phyloP scores from a whole-genome alignment of 2,888 invertebrate genomes.

The Artemia sinica region DNA sequence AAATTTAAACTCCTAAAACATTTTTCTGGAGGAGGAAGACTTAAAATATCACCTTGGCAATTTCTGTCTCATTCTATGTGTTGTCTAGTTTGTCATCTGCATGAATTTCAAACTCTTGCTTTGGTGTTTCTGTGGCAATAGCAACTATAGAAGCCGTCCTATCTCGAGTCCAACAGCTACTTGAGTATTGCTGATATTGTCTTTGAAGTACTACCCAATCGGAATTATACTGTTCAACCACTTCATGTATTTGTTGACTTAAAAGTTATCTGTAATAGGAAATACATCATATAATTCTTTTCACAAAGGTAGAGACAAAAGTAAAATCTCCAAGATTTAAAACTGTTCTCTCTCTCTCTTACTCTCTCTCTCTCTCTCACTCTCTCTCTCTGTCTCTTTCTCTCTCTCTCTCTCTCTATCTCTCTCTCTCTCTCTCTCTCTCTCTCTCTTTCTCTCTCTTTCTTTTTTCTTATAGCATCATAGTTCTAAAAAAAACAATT shows the following conservation, averaged over 20 bases:
- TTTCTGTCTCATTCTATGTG: neutral
- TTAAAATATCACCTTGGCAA: neutral
- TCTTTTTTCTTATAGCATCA: no score
- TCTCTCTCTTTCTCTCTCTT: no score
- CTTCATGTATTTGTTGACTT: constrained; percentile 68
- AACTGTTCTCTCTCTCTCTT: no score
- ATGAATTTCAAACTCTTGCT: constrained; percentile 72
- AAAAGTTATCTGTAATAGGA: constrained; percentile 45
- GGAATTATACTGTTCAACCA: constrained; percentile 66
- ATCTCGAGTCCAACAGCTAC: constrained; percentile 43
- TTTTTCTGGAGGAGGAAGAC: no score
- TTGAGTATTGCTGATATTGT: constrained; percentile 55
- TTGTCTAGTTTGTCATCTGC: constrained; percentile 33
- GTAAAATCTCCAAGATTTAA: neutral
- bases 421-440: no score
- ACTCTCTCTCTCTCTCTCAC: no score
- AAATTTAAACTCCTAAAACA: no score
- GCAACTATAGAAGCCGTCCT: constrained; percentile 41
- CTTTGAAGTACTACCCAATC: constrained; percentile 72
- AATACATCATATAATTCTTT: neutral
- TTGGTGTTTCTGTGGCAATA: constrained; percentile 47
- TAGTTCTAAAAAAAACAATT: no score
- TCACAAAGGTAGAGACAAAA: neutral
- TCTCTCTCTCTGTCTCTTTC: no score
- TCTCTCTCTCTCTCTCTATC: no score